Conservation (phyloP, 2,113 vertebrate genomes). For the Embiotoca jacksoni region DNA sequence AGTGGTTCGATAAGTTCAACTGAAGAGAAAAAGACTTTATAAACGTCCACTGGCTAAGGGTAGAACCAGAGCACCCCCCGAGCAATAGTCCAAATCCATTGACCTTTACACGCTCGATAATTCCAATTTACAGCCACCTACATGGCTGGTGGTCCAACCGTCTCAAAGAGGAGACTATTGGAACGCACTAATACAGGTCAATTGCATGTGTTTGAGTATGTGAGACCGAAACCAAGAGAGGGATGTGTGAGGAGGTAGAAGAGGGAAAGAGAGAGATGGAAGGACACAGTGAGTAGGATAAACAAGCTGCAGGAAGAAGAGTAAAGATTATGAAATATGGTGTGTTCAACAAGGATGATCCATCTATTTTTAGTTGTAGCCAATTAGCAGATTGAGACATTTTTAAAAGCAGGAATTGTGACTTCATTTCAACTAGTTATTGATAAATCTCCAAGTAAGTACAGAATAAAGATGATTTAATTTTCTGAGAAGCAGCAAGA, state of each 20-base stretch:
- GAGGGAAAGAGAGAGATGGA: neutral
- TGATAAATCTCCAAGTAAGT: neutral
- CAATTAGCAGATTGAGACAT: too few species aligned
- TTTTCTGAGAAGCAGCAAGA: too few species aligned
- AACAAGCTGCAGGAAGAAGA: neutral
- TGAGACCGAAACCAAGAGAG: neutral
- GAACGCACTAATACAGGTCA: conserved; percentile 27
- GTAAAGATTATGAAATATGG: neutral
- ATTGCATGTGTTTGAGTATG: conserved; percentile 24
- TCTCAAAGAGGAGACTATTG: conserved; percentile 23
- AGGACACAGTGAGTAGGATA: neutral
- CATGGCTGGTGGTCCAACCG: neutral
- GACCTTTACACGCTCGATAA: conserved; percentile 54
- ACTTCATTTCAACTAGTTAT: neutral
- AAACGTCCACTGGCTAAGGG: conserved; percentile 7
- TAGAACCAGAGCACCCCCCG: neutral
- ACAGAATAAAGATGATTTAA: too few species aligned
- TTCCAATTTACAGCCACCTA: conserved; percentile 38
- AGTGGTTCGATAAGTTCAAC: conserved; percentile 30
- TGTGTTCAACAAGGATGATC: neutral
- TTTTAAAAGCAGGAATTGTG: too few species aligned
- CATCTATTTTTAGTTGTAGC: neutral
- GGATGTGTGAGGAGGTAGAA: too few species aligned
- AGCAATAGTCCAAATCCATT: conserved; percentile 39
- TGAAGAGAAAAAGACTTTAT: conserved; percentile 25